Conservation (phyloP, 1,140 invertebrate species). For the Leptinotarsa texana region DNA sequence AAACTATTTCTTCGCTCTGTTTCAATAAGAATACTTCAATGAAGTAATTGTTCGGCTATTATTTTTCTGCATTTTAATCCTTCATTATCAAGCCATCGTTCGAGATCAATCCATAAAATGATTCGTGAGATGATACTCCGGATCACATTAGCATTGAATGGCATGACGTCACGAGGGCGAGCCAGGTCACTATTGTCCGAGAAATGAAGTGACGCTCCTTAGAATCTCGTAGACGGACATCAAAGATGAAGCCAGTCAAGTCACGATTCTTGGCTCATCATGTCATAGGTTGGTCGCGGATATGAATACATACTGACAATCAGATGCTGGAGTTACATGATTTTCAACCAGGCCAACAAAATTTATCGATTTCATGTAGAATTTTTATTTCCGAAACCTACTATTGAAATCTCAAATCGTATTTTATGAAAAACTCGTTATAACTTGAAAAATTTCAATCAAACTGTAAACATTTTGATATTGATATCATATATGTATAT, state of each 20-base stretch:
- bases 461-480: too few relatives aligned
- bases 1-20: too few relatives aligned
- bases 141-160: conserved; percentile 50
- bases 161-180: conserved; percentile 49
- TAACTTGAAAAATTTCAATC: too few relatives aligned
- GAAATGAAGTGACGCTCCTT: conserved; percentile 31
- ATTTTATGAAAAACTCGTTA: too few relatives aligned
- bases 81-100: neutral
- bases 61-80: neutral
- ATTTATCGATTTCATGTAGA: too few relatives aligned
- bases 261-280: conserved; percentile 19
- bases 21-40: too few relatives aligned
- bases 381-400: too few relatives aligned
- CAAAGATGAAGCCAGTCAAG: conserved; percentile 18
- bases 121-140: conserved; percentile 43
- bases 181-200: conserved; percentile 49
- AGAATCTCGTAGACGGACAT: conserved; percentile 24
- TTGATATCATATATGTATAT: too few relatives aligned
- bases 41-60: too few relatives aligned
- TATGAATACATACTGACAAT: neutral
- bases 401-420: too few relatives aligned
- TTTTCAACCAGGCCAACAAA: neutral
- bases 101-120: conserved; percentile 35
- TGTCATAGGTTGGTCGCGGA: neutral
- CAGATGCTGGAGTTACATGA: neutral